These are phyloP conservation scores for Phylloscopus trochiloides DNA, from an alignment of 2,113 vertebrate genomes.

Conservation along the genomic window DNA sequence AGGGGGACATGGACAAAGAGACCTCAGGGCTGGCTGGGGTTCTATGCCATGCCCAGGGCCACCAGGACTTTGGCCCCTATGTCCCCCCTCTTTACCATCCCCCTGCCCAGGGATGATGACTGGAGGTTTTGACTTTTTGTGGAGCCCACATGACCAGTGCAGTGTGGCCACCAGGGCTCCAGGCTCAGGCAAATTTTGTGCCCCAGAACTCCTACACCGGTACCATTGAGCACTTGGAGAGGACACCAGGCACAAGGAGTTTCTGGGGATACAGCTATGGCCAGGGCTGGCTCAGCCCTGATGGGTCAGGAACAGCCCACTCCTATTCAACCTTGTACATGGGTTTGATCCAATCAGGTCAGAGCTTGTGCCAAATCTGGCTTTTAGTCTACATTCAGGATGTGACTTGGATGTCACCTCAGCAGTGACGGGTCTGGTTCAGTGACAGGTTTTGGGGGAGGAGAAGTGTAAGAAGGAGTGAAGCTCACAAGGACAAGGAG, in stretches of 20 bases:
- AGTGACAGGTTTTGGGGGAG: neutral
- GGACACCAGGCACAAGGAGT: accelerated
- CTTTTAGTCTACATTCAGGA: neutral
- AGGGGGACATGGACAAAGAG: neutral
- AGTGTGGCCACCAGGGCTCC: neutral
- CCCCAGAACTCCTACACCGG: neutral
- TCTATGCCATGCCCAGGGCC: neutral
- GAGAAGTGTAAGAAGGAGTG: neutral
- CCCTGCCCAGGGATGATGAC: neutral
- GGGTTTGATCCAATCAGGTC: neutral
- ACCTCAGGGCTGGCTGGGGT: neutral
- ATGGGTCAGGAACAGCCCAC: neutral
- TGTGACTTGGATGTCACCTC: neutral
- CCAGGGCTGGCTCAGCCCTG: neutral
- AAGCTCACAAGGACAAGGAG: neutral
- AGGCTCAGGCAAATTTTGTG: accelerated
- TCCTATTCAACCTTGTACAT: accelerated
- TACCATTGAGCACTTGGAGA: neutral
- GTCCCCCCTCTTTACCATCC: neutral
- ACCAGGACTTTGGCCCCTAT: neutral
- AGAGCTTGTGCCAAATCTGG: neutral
- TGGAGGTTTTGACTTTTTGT: neutral
- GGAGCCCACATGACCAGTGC: accelerated
- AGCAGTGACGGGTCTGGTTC: neutral
- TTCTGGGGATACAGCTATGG: accelerated